Conservation (phyloP, 2,888 invertebrate genomes). For the Zaprionus bogoriensis region DNA sequence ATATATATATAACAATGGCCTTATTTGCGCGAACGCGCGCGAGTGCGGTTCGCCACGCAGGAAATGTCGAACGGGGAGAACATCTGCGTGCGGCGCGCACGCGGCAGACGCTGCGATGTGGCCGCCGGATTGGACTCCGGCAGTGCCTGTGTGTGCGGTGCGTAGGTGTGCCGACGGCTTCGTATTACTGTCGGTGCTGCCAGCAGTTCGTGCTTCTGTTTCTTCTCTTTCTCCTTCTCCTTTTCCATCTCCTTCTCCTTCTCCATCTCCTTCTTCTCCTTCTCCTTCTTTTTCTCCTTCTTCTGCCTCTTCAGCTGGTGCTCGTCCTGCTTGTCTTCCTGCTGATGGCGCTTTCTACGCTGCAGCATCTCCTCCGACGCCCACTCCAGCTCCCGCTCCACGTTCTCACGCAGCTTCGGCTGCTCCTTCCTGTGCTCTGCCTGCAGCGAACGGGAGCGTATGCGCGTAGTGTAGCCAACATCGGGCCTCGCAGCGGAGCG, state of each 20-base stretch:
- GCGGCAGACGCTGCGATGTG: neutral
- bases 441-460: no score
- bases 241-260: neutral
- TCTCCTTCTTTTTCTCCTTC: neutral
- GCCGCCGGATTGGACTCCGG: neutral
- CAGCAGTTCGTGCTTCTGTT: neutral
- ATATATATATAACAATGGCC: neutral
- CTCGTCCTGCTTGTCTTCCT: neutral
- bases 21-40: slow-evolving; percentile 22
- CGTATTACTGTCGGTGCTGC: neutral
- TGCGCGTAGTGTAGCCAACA: no score
- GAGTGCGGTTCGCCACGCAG: slow-evolving; percentile 38
- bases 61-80: slow-evolving; percentile 21
- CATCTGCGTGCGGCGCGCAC: no score
- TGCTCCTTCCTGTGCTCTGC: no score
- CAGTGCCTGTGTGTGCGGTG: neutral
- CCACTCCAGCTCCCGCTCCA: no score
- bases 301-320: no score
- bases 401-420: no score
- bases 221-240: neutral
- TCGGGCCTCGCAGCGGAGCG: no score
- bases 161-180: neutral
- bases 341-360: neutral
- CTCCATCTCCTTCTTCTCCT: neutral
- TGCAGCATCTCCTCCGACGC: neutral